Evolutionary conservation across 2,113 vertebrate species (phyloP).

Genomic region (Stomatorhinus ivindoensis): DNA sequence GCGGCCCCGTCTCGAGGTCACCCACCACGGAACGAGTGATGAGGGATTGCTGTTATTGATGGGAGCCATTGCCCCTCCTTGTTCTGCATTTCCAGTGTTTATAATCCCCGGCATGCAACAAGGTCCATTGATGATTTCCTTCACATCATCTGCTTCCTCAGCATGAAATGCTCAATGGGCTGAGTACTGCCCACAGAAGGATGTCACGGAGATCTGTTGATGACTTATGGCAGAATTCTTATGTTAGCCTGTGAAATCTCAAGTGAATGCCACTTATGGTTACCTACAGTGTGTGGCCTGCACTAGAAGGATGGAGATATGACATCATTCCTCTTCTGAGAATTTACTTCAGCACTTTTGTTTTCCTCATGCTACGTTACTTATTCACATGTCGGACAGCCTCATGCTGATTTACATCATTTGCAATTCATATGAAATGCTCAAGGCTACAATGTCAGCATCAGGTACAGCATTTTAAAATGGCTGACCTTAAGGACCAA

Average conservation of each 20-base stretch:
- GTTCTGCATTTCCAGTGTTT: slow-evolving; percentile 42
- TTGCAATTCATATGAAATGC: slow-evolving; percentile 4
- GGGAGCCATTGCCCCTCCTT: slow-evolving; percentile 52
- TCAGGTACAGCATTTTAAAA: neutral
- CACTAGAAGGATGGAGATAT: slow-evolving; percentile 40
- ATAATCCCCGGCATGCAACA: slow-evolving; percentile 61
- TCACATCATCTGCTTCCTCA: slow-evolving; percentile 38
- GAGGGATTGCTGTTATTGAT: slow-evolving; percentile 63
- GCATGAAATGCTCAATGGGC: slow-evolving; percentile 65
- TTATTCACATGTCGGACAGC: slow-evolving; percentile 35
- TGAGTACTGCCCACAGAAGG: slow-evolving; percentile 12
- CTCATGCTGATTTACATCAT: neutral
- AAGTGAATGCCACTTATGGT: slow-evolving; percentile 61
- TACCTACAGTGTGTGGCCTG: slow-evolving; percentile 53
- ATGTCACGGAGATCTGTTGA: slow-evolving; percentile 57
- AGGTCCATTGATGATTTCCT: slow-evolving; percentile 51
- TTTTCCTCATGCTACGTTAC: neutral
- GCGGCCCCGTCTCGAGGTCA: slow-evolving; percentile 45
- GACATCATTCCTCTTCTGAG: neutral
- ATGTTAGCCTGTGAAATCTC: slow-evolving; percentile 51
- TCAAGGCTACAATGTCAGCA: neutral
- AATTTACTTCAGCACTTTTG: neutral
- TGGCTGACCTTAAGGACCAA: neutral
- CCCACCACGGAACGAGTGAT: slow-evolving; percentile 53
- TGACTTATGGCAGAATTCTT: slow-evolving; percentile 73